Base-by-base conservation (phyloP, 2,113 vertebrate genomes). In the Climacteris rufus region DNA sequence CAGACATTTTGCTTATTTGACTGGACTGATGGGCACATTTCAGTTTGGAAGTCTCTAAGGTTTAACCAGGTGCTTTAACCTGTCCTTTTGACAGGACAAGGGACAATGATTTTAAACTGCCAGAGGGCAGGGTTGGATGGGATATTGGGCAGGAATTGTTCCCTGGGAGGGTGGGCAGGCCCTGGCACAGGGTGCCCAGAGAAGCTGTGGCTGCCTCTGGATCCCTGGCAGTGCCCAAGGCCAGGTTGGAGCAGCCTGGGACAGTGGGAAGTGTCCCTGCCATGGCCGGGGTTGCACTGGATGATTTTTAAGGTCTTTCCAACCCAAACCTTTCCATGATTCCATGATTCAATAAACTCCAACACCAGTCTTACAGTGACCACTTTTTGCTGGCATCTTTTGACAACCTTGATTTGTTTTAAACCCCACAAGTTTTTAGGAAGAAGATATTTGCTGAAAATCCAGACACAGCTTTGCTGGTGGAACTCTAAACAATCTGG, bases 361-460 rank as follows among this genome's bases (percentile, higher is more conserved):
- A 50, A 0, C 45, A 82, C 14, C 25, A 39, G 4, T 40, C 59
- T 83, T 52, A 42, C 22, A 39, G 42, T 52, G 77, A 47, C 66
- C 5, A 0, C 53, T 72, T 80, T 77, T 39, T 50, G 14, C 28
- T 79, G n/a, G 45, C 30, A n/a, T 77, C 44, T 47, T 59, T 64
- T 52, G 35, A 64, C 5, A 37, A 64, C 23, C 35, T 40, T 8
- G 11, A 28, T 22, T 11, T 23, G 47, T 66, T 52, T 74, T 50
- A 66, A 66, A 66, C 54, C 28, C 50, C 39, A 19, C 52, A 24
- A 31, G 40, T 52, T 71, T 75, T 75, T 19, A 83, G 56, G 66
- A n/a, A n/a, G n/a, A n/a, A 94, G 53, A n/a, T 56, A 65, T 59
- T 89, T 88, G 42, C 79, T 91, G 81, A 76, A 96, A 89, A 82